Evolutionary conservation across 2,888 invertebrate species (phyloP), one percentile per base, ranked within the genome.

Genomic region (Crossocerus cetratus): DNA sequence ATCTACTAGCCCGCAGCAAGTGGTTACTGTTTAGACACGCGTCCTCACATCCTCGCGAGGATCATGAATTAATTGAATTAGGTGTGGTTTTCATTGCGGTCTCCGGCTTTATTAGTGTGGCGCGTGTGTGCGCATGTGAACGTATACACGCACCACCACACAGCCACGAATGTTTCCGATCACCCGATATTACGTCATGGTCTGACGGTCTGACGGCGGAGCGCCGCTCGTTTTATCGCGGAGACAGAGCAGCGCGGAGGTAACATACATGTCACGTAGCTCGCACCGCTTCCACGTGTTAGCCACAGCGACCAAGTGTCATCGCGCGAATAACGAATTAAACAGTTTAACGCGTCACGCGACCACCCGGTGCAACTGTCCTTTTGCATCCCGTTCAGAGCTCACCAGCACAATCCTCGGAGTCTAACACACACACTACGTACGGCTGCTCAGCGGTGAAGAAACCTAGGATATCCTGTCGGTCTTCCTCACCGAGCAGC

Each of bases 181-280:
- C 88, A 88, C 81, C 84, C 88, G 87, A 88, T 85, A 80, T 87
- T 88, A 83, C 88, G 86, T 88, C 88, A 87, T 74, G 74, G 8
- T n/a, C 49, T 49, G n/a, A 16, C 16, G 16, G 49, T 49, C 16
- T 16, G 49, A 49, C 32, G 32, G 49, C 14, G 49, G 49, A 16
- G n/a, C 49, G 16, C 16, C 49, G 49, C 49, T 49, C 32, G 32
- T 32, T 32, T 32, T 32, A 32, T 32, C 32, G 32, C 32, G 8
- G 32, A 32, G 32, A 32, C 32, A 32, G 32, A 32, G 32, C 32
- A 32, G 32, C 32, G 32, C 32, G 32, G 32, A 32, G 32, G 32
- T 32, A n/a, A n/a, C n/a, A n/a, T n/a, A 49, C 16, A 49, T 49
- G 49, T 49, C 49, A 49, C 49, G 49, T 49, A 49, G 14, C 49